These are phyloP conservation scores for Monochamus saltuarius DNA, from an alignment of 1,140 invertebrate species.

Conservation along the genomic window DNA sequence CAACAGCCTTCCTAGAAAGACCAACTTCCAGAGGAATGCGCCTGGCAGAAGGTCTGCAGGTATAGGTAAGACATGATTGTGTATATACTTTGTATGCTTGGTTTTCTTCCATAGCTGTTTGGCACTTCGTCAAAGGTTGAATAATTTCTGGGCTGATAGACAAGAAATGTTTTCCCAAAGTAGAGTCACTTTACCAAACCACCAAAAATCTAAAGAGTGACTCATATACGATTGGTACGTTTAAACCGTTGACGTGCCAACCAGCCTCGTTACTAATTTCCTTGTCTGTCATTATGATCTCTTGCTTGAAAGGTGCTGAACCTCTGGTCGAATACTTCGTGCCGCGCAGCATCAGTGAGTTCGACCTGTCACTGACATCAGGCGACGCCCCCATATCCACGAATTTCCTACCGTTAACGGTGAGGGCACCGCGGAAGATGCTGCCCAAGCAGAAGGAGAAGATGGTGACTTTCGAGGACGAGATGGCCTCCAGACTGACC, in stretches of 20 bases:
- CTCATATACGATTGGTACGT: no score
- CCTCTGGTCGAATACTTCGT: constrained; percentile 78
- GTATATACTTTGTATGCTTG: not conserved
- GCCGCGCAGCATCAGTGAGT: constrained; percentile 77
- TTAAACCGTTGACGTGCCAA: no score
- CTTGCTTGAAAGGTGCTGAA: constrained; percentile 51
- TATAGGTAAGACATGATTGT: constrained; percentile 36
- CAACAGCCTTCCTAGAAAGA: constrained; percentile 64
- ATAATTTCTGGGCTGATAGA: no score
- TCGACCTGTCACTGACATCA: constrained; percentile 67
- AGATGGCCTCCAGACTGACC: constrained; percentile 52
- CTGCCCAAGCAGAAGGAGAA: constrained; percentile 58
- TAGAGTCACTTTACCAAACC: no score
- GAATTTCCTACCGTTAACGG: constrained; percentile 44
- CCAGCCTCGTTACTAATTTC: no score
- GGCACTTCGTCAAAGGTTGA: no score
- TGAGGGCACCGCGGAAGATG: constrained; percentile 44
- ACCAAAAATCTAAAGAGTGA: no score
- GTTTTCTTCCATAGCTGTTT: no score
- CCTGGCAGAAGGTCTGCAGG: constrained; percentile 65
- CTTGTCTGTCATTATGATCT: no score
- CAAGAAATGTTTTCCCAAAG: no score
- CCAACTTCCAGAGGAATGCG: constrained; percentile 64
- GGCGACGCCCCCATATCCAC: constrained; percentile 46
- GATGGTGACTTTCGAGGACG: constrained; percentile 82